Evolutionary conservation across 1,140 invertebrate genomes (phyloP), one percentile per base, ranked within the genome.

Genomic region (Drosophila bocqueti): DNA sequence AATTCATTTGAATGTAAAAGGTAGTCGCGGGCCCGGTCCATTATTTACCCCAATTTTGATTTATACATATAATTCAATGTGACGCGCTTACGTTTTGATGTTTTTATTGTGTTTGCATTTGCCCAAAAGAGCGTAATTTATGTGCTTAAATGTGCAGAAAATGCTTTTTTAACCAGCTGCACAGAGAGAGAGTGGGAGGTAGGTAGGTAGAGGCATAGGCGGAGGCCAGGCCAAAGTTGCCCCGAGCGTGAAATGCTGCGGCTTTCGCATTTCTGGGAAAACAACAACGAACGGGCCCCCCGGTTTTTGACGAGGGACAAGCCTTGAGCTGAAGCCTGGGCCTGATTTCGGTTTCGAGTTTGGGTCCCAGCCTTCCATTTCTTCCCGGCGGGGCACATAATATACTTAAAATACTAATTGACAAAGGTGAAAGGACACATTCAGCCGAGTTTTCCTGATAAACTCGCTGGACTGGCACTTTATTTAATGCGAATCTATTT

Each of bases 131-230:
- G 76, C 50, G 81, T 87, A 89, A 87, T 87, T 89, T 89, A 87
- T 89, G 81, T 89, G 83, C 81, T 78, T 74, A 87, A 87, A 87
- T 89, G 83, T 81, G 83, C 83, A 87, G 84, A 89, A 89, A 89
- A 87, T 87, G 77, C 62, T 76, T 83, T 85, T 87, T 79, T 68
- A 79, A 76, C 71, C 76, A 86, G 82, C 66, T 86, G 82, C 82
- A 78, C 73, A 83, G 60, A 52, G 47, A 13, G 54, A 11, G 63
- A 18, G 42, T 10, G 67, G 40, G 43, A 49, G 58, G 6, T 15
- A 21, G 62, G 29, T 26, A 26, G 54, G 40, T 26, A 26, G 24
- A 15, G 45, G 46, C 16, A 26, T 15, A 2, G 24, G 11, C 11
- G 6, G 6, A 36, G n/a, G 29, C 29, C 45, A 63, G 42, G 57